phyloP scores from a whole-genome alignment of 2,797 vertebrate species.

The Labroides dimidiatus region DNA sequence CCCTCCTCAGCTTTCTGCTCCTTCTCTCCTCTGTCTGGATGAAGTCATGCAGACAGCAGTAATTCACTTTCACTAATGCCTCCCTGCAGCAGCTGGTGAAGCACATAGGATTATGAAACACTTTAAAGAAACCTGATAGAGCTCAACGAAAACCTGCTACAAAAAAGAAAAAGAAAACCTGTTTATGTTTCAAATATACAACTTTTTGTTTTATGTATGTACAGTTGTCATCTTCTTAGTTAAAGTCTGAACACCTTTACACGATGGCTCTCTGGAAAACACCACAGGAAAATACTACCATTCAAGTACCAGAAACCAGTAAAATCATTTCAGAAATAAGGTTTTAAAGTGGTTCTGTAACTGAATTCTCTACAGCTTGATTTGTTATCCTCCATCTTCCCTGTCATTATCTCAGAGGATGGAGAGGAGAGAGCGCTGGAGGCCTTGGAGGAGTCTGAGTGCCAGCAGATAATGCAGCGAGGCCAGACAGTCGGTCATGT shows the following conservation, averaged over 20 bases:
- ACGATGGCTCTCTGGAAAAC: not conserved
- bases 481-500: constrained; percentile 55
- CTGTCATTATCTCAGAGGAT: constrained; percentile 6
- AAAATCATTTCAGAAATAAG: not conserved
- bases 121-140: constrained; percentile 62
- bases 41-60: constrained; percentile 46
- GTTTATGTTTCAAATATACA: not conserved
- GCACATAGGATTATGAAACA: constrained; percentile 58
- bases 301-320: not conserved
- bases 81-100: constrained; percentile 51
- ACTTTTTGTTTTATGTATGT: not conserved
- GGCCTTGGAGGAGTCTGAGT: constrained; percentile 42
- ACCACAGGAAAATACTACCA: not conserved
- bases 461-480: constrained; percentile 60
- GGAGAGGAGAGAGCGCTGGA: constrained; percentile 16
- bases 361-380: constrained; percentile 30
- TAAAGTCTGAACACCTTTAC: not conserved
- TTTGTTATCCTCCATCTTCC: constrained; percentile 36
- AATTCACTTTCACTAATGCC: constrained; percentile 77
- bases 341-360: constrained; percentile 18
- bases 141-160: constrained; percentile 47
- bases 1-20: not conserved
- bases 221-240: not conserved
- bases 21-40: constrained; percentile 21
- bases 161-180: constrained; percentile 2